A percentile compares a stretch with the other conserved stretches of the same genome.
Conservation (phyloP, 1,140 invertebrate genomes). For the Paraescarpia echinospica region DNA sequence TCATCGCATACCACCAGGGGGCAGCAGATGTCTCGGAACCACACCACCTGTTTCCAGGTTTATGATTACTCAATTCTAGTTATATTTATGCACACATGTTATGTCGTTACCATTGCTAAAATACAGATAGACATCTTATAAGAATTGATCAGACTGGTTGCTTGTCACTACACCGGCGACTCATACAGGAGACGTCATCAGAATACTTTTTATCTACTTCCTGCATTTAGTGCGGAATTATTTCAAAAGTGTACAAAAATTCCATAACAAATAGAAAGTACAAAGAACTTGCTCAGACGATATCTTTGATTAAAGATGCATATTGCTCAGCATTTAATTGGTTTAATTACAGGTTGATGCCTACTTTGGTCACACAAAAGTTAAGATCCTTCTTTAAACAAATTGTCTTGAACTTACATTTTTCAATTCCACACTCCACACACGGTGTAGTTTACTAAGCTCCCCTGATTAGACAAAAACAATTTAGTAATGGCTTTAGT, state of each 20-base stretch:
- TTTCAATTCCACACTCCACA: too few species aligned
- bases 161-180: neutral
- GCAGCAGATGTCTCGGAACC: neutral
- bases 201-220: neutral
- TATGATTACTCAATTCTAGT: neutral
- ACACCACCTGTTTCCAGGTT: neutral
- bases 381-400: too few species aligned
- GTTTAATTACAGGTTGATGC: too few species aligned
- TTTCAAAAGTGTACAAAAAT: neutral
- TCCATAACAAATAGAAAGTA: neutral
- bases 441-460: too few species aligned
- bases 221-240: neutral
- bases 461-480: neutral
- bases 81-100: neutral
- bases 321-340: too few species aligned
- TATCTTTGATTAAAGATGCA: too few species aligned
- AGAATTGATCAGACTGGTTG: neutral
- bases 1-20: neutral
- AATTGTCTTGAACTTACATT: too few species aligned
- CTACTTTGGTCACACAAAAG: too few species aligned
- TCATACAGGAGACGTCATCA: neutral
- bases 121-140: neutral
- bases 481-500: neutral
- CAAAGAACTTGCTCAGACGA: too few species aligned
- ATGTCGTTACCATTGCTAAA: neutral